Base-by-base conservation (phyloP, 1,140 invertebrate species). In the Leptinotarsa lineolata region DNA sequence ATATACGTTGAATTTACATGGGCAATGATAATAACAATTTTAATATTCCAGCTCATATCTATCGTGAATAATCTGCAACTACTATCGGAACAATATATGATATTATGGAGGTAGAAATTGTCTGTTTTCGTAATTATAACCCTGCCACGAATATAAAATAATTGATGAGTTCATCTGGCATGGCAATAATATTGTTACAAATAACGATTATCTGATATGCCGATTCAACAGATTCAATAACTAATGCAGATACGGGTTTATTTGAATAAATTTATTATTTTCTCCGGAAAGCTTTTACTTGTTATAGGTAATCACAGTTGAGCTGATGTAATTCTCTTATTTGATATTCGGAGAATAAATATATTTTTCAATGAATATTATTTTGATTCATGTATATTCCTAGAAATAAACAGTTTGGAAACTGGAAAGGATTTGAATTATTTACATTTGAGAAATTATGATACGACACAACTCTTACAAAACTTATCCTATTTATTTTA, bases 11-110 rank as follows among this genome's bases (percentile, higher is more conserved):
- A 54, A 54, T 54, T 18, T 54, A 54, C 48, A 54, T 54, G 48
- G 48, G 16, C 48, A 54, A 54, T n/a, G 48, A 54, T 54, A 54
- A 54, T 54, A 54, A 54, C n/a, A 54, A 54, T 54, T 54, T 54
- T 54, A 54, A 54, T 54, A 54, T 54, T 54, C 48, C 48, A 18
- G 15, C n/a, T 54, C 48, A n/a, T 54, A 54, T 54, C 48, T 54
- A 54, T 54, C 48, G 48, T 18, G 48, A 54, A 54, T 54, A 54
- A 54, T 54, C 48, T 54, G n/a, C 48, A 54, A n/a, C 48, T 54
- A 15, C 48, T 16, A 54, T 54, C 48, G 48, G 30, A 54, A 3
- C 48, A 54, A 54, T 54, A 18, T 54, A 54, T 54, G 48, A 54
- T 54, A 54, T 54, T 54, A 18, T 54, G 15, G 48, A 54, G 48